These are phyloP conservation scores for Festucalex cinctus DNA, from an alignment of 2,113 vertebrate species.

Conservation along the genomic window DNA sequence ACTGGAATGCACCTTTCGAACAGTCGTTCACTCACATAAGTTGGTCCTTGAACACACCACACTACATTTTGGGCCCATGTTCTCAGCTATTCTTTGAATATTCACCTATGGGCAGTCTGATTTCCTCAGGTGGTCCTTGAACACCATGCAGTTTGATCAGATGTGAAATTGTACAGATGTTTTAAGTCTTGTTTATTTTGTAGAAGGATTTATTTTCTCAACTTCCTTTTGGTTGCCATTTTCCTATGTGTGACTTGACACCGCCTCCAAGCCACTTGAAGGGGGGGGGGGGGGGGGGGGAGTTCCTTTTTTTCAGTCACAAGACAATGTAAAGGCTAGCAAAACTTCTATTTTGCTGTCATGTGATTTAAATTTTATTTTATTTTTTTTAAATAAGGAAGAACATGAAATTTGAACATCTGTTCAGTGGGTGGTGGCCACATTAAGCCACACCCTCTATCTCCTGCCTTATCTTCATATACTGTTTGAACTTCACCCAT, in stretches of 20 bases:
- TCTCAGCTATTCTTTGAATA: not conserved
- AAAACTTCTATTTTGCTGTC: not conserved
- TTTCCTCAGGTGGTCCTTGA: too few species aligned
- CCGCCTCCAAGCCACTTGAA: not conserved
- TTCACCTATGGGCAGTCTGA: too few species aligned
- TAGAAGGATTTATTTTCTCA: not conserved
- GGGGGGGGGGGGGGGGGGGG: too few species aligned
- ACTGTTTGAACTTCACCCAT: not conserved
- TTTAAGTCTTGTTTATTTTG: not conserved
- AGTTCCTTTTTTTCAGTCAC: constrained; percentile 1
- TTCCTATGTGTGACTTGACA: not conserved
- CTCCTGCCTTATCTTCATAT: not conserved
- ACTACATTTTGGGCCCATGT: not conserved
- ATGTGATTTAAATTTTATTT: not conserved
- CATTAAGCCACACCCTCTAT: constrained; percentile 28
- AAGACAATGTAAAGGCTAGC: not conserved
- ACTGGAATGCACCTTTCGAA: too few species aligned
- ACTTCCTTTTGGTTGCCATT: not conserved
- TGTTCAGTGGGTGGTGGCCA: constrained; percentile 6
- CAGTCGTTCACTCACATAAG: too few species aligned
- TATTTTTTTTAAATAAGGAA: not conserved
- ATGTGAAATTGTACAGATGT: not conserved
- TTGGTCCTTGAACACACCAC: not conserved
- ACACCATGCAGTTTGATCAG: too few species aligned
- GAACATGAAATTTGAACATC: constrained; percentile 5